Evolutionary conservation across 1,140 invertebrate species (phyloP), one percentile per base, ranked within the genome.

Genomic region (Rhyzopertha dominica): DNA sequence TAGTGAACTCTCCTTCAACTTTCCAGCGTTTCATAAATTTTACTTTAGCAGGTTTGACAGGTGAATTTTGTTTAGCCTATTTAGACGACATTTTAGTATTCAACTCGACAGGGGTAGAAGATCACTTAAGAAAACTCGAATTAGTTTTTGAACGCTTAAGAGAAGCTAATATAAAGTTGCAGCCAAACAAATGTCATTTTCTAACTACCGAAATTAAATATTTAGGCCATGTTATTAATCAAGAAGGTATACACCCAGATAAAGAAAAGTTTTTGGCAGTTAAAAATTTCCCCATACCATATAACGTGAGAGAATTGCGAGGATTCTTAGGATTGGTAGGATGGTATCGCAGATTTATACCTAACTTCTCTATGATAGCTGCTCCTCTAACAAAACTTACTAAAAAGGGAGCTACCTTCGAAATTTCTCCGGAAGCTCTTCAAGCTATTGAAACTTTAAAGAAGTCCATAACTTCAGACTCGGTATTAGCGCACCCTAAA

Each of bases 201-300:
- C n/a, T n/a, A n/a, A 46, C 46, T 2, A 36, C 32, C 12, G 28
- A 36, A 13, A n/a, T 47, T 4, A 47, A 41, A 29, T 37, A 40
- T 35, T 30, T 51, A 29, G 49, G 44, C 10, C 49, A 51, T 20
- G 26, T 47, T 12, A 28, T 51, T 13, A 38, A n/a, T n/a, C 12
- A 16, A 20, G 17, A 46, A 13, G 48, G 48, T 13, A 19, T 47
- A 9, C 10, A 20, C 16, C 37, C 35, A 0, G 20, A 51, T 28
- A 25, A 29, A 18, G 49, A 51, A 5, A 51, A 41, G 43, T 19
- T 41, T 29, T 10, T 17, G 25, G 39, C 30, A 5, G 26, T 51
- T 2, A 25, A 43, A 1, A 42, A 47, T 30, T 51, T 35, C 26
- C 39, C 49, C 3, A 29, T 37, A 17, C 48, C 41, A 4, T 17